Conservation (phyloP, 92 coral and sea anemone species). For the Plumapathes pennacea region DNA sequence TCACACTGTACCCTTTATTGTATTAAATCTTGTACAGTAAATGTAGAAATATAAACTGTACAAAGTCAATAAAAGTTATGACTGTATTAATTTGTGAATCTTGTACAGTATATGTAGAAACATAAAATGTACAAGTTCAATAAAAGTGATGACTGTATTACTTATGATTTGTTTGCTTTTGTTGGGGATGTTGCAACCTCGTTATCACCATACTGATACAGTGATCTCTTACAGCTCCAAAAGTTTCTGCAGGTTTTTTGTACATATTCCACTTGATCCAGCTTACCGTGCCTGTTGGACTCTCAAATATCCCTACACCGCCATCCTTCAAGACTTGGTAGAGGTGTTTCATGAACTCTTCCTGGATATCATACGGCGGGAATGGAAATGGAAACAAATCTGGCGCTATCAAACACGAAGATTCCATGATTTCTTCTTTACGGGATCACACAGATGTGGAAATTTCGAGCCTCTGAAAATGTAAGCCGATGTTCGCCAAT, state of each 20-base stretch:
- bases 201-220: not conserved
- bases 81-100: too few relatives aligned
- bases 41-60: too few relatives aligned
- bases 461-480: not conserved
- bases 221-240: not conserved
- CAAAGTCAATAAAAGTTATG: too few relatives aligned
- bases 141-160: too few relatives aligned
- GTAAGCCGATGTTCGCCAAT: too few relatives aligned
- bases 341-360: constrained; percentile 83
- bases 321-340: constrained; percentile 78
- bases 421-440: not conserved
- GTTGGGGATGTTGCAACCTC: not conserved
- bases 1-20: too few relatives aligned
- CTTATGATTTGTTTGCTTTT: too few relatives aligned
- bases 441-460: not conserved
- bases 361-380: constrained; percentile 95
- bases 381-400: constrained; percentile 91
- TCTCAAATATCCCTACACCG: constrained; percentile 92
- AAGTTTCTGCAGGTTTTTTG: not conserved
- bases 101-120: too few relatives aligned
- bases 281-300: constrained; percentile 99
- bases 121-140: too few relatives aligned
- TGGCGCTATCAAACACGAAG: constrained; percentile 18
- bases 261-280: too few relatives aligned
- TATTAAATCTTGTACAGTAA: too few relatives aligned